Base-by-base conservation (phyloP, 1,140 invertebrate genomes). In the Drosophila carrolli region DNA sequence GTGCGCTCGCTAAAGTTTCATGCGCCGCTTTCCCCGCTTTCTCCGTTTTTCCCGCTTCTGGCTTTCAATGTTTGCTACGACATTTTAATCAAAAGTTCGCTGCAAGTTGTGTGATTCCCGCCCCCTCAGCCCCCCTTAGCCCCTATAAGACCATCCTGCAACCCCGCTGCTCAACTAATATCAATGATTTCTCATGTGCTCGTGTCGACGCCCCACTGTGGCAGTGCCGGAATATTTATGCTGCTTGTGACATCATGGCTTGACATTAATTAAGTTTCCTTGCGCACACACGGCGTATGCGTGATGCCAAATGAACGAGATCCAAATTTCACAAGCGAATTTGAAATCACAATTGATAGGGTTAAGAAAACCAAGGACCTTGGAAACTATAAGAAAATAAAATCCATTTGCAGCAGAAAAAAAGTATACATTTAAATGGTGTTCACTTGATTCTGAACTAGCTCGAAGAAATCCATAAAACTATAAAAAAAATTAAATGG, bases 11-110 rank as follows among this genome's bases (percentile, higher is more conserved):
- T 43, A 76, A 76, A 75, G 47, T 75, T 76, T 54, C 46, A 48
- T 71, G 9, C 29, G 29, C n/a, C 10, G 8, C 38, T 29, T 46
- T 5, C 47, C 14, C 10, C 37, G 9, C 19, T 19, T 19, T 19
- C 19, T n/a, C n/a, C n/a, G n/a, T n/a, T n/a, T n/a, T n/a, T n/a
- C 19, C 19, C 19, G 1, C 2, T 13, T 13, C 59, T 41, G 38
- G 13, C 16, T 35, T 29, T 48, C 16, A 27, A 38, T 23, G 38
- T 53, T 56, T 66, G 65, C 53, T 40, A 48, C 63, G 78, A 86
- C 79, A 88, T 80, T 89, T 89, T 89, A 81, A 89, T 84, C 84
- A 89, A 89, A 81, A 86, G 78, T 85, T 85, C 63, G 55, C 53
- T 65, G 57, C 60, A 66, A 74, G 74, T 57, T 73, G 75, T 48